A percentile compares a stretch with the other conserved stretches of the same genome.
phyloP scores from a whole-genome alignment of 2,797 vertebrate species.

The Bothrops alternatus region DNA sequence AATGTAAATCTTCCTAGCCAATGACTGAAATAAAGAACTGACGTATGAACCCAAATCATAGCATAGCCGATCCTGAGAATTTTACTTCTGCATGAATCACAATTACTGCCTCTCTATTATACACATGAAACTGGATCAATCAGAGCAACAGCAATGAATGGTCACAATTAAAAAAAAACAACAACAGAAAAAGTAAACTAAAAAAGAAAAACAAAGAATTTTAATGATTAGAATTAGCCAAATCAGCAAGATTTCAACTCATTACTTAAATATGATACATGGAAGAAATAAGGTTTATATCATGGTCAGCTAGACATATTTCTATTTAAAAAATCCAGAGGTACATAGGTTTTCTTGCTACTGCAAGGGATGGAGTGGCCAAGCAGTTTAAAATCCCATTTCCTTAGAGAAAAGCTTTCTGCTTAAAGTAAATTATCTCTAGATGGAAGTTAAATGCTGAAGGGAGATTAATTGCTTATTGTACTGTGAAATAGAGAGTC shows the following conservation, averaged over 20 bases:
- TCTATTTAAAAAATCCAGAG: not conserved
- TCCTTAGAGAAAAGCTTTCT: conserved; percentile 9
- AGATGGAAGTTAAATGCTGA: conserved; percentile 22
- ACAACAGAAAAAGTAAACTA: not conserved
- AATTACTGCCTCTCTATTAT: not conserved
- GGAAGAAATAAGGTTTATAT: not conserved
- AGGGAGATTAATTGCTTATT: conserved; percentile 25
- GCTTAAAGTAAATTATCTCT: conserved; percentile 19
- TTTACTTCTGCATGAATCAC: not conserved
- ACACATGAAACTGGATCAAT: not conserved
- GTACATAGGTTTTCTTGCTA: not conserved
- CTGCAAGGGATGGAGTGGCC: not conserved
- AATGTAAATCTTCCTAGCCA: not conserved
- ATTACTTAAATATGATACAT: not conserved
- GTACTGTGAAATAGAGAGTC: not conserved
- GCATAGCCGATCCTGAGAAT: not conserved
- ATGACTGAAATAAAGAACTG: not conserved
- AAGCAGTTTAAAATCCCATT: conserved; percentile 30
- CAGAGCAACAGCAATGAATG: not conserved
- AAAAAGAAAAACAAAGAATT: not conserved
- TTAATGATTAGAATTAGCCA: not conserved
- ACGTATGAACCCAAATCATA: not conserved
- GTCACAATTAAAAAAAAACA: not conserved
- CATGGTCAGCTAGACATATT: not conserved
- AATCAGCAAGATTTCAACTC: not conserved